These are phyloP conservation scores for Copsychus sechellarum DNA, from an alignment of 2,113 vertebrate species.

Conservation along the genomic window DNA sequence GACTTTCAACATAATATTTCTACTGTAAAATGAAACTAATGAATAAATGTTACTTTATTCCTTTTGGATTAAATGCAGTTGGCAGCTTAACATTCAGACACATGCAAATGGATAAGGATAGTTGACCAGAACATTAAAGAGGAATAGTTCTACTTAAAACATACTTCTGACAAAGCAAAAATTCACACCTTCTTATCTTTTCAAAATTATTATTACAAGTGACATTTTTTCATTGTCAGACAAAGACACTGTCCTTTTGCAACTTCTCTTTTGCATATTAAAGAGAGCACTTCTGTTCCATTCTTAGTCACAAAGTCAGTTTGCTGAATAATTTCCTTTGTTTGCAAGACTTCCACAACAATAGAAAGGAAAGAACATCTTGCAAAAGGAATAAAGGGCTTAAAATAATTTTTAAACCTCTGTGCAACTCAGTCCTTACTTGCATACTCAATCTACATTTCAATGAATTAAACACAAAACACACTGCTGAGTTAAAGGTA, in stretches of 20 bases:
- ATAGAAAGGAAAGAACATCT: background rate
- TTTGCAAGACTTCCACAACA: background rate
- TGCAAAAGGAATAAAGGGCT: background rate
- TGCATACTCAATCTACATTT: background rate
- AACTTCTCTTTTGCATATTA: constrained; percentile 43
- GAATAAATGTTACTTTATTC: background rate
- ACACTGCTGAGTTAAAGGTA: background rate
- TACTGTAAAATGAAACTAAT: background rate
- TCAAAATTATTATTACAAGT: constrained; percentile 32
- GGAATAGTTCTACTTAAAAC: background rate
- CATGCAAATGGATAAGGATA: background rate
- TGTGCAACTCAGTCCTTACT: background rate
- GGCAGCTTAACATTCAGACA: background rate
- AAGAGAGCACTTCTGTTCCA: constrained; percentile 40
- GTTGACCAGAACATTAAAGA: constrained; percentile 1
- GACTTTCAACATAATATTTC: background rate
- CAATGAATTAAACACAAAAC: background rate
- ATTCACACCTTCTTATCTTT: constrained; percentile 4
- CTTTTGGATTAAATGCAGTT: background rate
- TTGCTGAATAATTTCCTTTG: constrained; percentile 46
- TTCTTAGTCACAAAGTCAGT: constrained; percentile 40
- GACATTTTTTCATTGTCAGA: constrained; percentile 28
- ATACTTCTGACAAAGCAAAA: constrained; percentile 12
- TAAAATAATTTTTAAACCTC: background rate
- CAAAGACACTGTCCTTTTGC: background rate